Conservation (phyloP, 1,140 invertebrate genomes). For the Neomicropteryx cornuta region DNA sequence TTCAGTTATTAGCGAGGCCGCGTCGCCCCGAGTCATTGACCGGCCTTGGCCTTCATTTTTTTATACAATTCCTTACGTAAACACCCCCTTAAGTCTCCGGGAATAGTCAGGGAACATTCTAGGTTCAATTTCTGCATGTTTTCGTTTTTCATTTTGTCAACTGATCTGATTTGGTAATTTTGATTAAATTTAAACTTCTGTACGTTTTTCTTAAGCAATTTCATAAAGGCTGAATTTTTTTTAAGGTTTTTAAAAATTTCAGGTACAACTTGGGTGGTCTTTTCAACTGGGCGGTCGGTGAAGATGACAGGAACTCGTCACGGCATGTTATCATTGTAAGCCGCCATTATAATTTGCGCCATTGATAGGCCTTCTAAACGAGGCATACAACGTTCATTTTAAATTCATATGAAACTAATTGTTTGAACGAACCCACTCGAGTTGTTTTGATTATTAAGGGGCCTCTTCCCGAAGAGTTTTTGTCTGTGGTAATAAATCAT, state of each 20-base stretch:
- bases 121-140: too few species aligned
- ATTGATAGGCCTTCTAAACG: not conserved
- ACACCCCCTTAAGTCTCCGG: too few species aligned
- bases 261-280: slow-evolving; percentile 78
- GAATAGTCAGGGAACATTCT: too few species aligned
- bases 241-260: slow-evolving; percentile 15
- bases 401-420: not conserved
- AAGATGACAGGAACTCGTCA: slow-evolving; percentile 87
- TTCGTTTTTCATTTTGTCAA: not conserved
- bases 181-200: not conserved
- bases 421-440: not conserved
- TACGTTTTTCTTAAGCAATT: not conserved
- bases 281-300: slow-evolving; percentile 83
- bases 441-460: slow-evolving; percentile 9
- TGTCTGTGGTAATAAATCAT: slow-evolving; percentile 4
- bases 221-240: not conserved
- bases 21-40: too few species aligned
- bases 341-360: slow-evolving; percentile 7
- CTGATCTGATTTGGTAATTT: not conserved
- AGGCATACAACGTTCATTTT: not conserved
- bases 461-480: slow-evolving; percentile 1
- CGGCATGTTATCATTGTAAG: slow-evolving; percentile 75
- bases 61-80: too few species aligned
- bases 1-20: too few species aligned
- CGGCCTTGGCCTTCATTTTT: too few species aligned